phyloP scores from a whole-genome alignment of 1,140 invertebrate species.

The Drosophila simulans region DNA sequence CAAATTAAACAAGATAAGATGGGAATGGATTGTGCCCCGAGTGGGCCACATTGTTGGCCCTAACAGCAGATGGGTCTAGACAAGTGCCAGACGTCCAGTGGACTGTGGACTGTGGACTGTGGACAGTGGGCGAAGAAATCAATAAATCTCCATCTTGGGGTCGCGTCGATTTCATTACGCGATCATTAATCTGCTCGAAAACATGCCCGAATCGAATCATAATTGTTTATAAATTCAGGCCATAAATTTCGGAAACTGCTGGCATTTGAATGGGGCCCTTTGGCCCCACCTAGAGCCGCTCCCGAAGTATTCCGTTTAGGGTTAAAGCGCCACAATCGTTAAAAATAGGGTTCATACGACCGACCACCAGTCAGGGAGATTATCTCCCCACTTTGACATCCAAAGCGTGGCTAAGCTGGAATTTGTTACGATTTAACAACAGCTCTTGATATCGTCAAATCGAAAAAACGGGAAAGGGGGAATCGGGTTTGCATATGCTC shows the following conservation, averaged over 20 bases:
- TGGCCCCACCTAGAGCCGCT: conserved; percentile 59
- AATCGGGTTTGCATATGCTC: conserved; percentile 25
- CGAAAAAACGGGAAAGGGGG: background rate
- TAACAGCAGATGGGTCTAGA: conserved; percentile 55
- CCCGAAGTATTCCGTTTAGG: conserved; percentile 18
- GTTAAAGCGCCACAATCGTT: conserved; percentile 54
- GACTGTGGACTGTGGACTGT: background rate
- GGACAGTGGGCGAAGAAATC: conserved; percentile 38
- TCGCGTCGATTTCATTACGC: conserved; percentile 34
- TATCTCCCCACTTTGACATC: conserved; percentile 62
- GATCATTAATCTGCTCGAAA: conserved; percentile 44
- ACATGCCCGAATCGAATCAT: conserved; percentile 51
- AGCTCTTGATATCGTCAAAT: conserved; percentile 36
- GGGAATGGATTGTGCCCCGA: conserved; percentile 10
- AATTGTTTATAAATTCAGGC: conserved; percentile 77
- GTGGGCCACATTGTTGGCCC: background rate
- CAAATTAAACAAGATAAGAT: conserved; percentile 77
- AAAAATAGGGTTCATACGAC: conserved; percentile 47
- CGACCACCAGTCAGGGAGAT: conserved; percentile 43
- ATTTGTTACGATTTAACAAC: conserved; percentile 70
- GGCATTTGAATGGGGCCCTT: conserved; percentile 66
- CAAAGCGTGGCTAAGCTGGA: conserved; percentile 46
- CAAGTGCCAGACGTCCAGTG: conserved; percentile 53
- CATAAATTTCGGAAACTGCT: conserved; percentile 56
- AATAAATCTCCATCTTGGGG: conserved; percentile 52